Base-by-base conservation (phyloP, 2,888 invertebrate genomes). In the Drosophila maculinotata region DNA sequence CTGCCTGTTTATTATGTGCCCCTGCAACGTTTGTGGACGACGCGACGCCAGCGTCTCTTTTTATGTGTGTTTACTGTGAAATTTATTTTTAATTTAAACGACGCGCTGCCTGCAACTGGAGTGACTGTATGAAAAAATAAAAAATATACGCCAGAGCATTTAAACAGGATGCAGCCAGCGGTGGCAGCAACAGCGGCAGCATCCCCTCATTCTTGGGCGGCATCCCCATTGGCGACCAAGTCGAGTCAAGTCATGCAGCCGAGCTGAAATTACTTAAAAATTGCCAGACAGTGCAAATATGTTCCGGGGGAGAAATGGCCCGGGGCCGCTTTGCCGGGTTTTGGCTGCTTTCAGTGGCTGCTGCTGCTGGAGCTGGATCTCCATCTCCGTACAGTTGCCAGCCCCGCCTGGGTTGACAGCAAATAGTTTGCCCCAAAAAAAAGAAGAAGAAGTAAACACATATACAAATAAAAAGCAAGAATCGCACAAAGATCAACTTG, bases 21-120 rank as follows among this genome's bases (percentile, higher is more conserved):
- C 47, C 33, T 56, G 70, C 28, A 68, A 69, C 1, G 3, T 3
- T 26, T 15, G 10, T 10, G 8, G 4, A 9, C 10, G 36, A 15
- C 42, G 25, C 31, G 41, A 53, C 33, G 53, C 48, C 47, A 65
- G 63, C 71, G 73, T 84, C 64, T 59, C 67, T 67, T 87, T 87
- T 81, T 81, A 84, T 81, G 75, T 87, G 79, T 87, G 87, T 82
- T 82, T 87, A 82, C 85, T 87, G 86, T 82, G 86, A 87, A 82
- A 82, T 82, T 85, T 87, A 87, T 87, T 82, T 82, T 87, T 82
- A 87, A 82, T 82, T 82, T 87, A 69, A 85, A 70, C 76, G 82
- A 87, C 69, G 67, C 72, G 76, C 44, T 60, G 58, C 69, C 62
- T 73, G 60, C 67, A 60, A 42, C 65, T 54, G 64, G 56, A 62